Evolutionary conservation across 2,113 vertebrate species (phyloP).

Genomic region (Zosterops japonicus): DNA sequence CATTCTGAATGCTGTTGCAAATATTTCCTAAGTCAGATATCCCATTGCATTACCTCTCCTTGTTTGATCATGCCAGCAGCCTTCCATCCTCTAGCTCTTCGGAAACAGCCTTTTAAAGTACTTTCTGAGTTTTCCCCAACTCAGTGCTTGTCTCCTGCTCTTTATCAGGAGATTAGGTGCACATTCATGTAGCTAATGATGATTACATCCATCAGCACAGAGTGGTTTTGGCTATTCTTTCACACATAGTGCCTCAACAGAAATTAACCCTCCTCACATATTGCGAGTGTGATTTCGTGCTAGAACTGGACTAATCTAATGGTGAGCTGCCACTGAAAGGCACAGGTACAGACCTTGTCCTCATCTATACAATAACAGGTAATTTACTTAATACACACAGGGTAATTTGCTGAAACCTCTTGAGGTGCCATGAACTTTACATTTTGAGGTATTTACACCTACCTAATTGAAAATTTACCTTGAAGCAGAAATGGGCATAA

Average conservation of each 20-base stretch:
- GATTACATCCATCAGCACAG: background rate
- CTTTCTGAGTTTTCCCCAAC: background rate
- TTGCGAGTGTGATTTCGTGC: background rate
- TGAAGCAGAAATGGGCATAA: background rate
- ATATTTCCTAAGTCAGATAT: background rate
- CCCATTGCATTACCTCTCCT: background rate
- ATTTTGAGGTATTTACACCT: background rate
- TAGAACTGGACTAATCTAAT: background rate
- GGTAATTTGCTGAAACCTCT: constrained; percentile 24
- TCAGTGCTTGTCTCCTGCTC: background rate
- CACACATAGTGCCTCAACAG: background rate
- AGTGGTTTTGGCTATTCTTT: constrained; percentile 4
- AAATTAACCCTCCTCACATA: background rate
- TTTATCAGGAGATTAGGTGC: background rate
- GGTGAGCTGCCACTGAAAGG: background rate
- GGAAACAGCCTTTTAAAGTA: background rate
- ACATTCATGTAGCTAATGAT: background rate
- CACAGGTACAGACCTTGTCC: background rate
- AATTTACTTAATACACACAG: background rate
- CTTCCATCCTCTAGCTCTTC: background rate
- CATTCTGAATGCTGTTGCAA: background rate
- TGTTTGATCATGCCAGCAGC: background rate
- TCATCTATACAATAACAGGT: background rate
- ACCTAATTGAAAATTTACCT: background rate
- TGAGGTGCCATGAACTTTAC: background rate